Evolutionary conservation across 2,888 invertebrate species (phyloP).

Genomic region (Melinaea menophilus): DNA sequence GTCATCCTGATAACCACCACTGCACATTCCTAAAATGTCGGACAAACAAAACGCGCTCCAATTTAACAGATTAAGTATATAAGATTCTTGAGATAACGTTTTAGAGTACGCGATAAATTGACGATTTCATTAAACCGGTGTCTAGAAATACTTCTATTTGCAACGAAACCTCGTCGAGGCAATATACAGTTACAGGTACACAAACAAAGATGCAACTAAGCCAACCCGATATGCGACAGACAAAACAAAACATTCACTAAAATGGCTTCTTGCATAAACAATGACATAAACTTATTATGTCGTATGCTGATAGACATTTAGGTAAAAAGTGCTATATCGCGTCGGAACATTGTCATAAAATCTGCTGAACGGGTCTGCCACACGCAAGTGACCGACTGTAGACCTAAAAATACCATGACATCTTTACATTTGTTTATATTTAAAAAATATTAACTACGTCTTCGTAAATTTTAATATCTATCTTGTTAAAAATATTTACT

Average conservation of each 20-base stretch:
- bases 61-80: conserved; percentile 31
- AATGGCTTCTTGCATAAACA: conserved; percentile 27
- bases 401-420: conserved; percentile 23
- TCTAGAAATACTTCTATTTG: too few relatives aligned
- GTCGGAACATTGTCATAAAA: conserved; percentile 59
- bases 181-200: too few relatives aligned
- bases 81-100: conserved; percentile 24
- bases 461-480: neutral
- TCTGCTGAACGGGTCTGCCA: conserved; percentile 58
- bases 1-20: conserved; percentile 37
- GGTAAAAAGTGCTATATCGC: conserved; percentile 73
- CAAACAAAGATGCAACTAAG: conserved; percentile 2
- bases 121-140: too few relatives aligned
- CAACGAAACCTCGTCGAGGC: too few relatives aligned
- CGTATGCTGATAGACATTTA: conserved; percentile 57
- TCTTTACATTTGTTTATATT: conserved; percentile 21
- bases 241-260: conserved; percentile 12
- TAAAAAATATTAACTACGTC: neutral
- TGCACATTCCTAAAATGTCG: conserved; percentile 41
- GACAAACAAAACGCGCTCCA: conserved; percentile 43
- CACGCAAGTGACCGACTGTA: conserved; percentile 50
- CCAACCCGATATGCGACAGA: neutral
- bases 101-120: conserved; percentile 9
- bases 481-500: neutral
- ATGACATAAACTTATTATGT: conserved; percentile 28